These are phyloP conservation scores for Mareca penelope DNA, from an alignment of 2,797 vertebrate genomes.

Conservation along the genomic window DNA sequence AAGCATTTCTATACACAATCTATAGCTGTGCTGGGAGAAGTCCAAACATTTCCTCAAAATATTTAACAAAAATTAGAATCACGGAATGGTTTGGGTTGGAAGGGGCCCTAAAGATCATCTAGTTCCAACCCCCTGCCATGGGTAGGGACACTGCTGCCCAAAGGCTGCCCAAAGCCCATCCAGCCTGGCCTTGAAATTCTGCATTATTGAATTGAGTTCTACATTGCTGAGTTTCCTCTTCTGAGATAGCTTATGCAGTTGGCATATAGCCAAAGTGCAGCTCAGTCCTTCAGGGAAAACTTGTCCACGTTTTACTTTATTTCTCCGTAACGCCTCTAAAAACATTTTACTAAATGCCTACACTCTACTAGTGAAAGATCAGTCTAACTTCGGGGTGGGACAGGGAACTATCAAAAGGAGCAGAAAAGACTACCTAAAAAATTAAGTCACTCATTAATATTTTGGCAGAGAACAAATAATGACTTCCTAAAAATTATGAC, in stretches of 20 bases:
- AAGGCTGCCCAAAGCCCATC: not conserved
- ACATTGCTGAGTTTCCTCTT: not conserved
- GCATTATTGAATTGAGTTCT: not conserved
- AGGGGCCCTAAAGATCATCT: too few species aligned
- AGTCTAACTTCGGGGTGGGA: too few species aligned
- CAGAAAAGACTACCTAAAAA: not conserved
- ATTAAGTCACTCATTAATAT: not conserved
- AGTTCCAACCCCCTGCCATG: not conserved
- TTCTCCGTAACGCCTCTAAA: not conserved
- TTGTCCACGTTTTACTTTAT: not conserved
- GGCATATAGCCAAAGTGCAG: rapidly evolving
- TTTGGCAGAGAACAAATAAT: conserved; percentile 2
- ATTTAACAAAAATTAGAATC: not conserved
- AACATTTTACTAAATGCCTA: not conserved
- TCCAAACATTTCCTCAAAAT: not conserved
- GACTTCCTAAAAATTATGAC: not conserved
- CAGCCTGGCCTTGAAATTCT: not conserved
- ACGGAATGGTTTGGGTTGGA: not conserved
- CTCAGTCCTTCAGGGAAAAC: not conserved
- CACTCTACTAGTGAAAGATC: not conserved
- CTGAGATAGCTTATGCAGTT: not conserved
- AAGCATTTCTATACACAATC: not conserved
- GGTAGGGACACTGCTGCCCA: not conserved
- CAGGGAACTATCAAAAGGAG: not conserved
- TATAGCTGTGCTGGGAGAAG: not conserved